Percentiles rank a stretch among this genome's conserved stretches.
phyloP scores from a whole-genome alignment of 2,113 vertebrate genomes.

The Bufo bufo region DNA sequence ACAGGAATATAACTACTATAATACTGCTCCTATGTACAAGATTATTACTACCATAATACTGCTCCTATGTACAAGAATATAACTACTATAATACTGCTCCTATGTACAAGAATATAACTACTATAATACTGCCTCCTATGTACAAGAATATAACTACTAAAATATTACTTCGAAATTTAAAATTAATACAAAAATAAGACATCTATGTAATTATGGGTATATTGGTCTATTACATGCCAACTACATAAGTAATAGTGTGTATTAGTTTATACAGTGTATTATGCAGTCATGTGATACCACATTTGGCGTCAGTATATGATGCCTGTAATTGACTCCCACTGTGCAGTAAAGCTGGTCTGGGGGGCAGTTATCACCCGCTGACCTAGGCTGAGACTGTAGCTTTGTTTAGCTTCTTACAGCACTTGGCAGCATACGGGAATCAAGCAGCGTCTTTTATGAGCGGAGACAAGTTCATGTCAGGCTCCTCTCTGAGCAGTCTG shows the following conservation, averaged over 20 bases:
- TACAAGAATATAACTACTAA: too few relatives aligned
- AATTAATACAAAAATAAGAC: too few relatives aligned
- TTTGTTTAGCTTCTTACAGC: neutral
- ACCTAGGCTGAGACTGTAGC: neutral
- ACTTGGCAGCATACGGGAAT: neutral
- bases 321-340: neutral
- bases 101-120: too few relatives aligned
- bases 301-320: neutral
- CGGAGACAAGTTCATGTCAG: neutral
- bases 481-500: neutral
- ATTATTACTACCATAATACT: neutral
- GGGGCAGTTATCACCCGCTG: neutral
- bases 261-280: too few relatives aligned
- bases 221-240: too few relatives aligned
- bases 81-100: too few relatives aligned
- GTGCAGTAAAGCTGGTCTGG: neutral
- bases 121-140: too few relatives aligned
- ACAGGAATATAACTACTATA: too few relatives aligned
- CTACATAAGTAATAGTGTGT: too few relatives aligned
- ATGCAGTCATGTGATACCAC: neutral
- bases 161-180: too few relatives aligned
- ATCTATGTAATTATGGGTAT: too few relatives aligned
- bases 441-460: neutral
- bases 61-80: neutral
- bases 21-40: too few relatives aligned